These are phyloP conservation scores for Psilopsiagon aymara DNA, from an alignment of 2,113 vertebrate genomes.

Conservation along the genomic window DNA sequence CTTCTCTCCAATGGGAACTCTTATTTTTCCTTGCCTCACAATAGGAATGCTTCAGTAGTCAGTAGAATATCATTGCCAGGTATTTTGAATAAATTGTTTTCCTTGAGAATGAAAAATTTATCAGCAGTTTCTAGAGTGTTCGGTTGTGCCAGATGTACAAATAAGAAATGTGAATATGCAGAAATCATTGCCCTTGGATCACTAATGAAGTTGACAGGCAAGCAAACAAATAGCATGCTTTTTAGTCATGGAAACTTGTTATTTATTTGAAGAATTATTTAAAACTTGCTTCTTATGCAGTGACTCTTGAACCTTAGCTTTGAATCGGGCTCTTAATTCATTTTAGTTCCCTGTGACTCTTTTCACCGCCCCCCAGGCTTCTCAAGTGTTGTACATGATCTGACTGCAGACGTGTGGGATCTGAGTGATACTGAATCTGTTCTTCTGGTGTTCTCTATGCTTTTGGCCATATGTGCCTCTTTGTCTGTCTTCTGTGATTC, in stretches of 20 bases:
- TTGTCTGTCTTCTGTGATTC: conserved; percentile 37
- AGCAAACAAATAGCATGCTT: conserved; percentile 58
- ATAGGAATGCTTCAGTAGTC: conserved; percentile 42
- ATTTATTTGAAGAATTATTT: conserved; percentile 67
- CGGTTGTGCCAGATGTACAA: conserved; percentile 68
- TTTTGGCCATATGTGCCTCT: conserved; percentile 46
- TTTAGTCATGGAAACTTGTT: conserved; percentile 65
- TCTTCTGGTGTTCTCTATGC: conserved; percentile 14
- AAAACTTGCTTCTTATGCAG: conserved; percentile 46
- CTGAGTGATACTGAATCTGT: background rate
- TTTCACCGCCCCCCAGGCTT: background rate
- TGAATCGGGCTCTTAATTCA: conserved; percentile 49
- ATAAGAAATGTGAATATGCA: conserved; percentile 68
- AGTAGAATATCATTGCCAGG: conserved; percentile 64
- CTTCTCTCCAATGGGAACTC: background rate
- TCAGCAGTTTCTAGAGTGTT: conserved; percentile 69
- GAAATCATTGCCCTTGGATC: conserved; percentile 71
- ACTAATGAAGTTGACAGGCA: conserved; percentile 73
- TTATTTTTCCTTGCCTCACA: conserved; percentile 36
- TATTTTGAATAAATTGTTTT: conserved; percentile 72
- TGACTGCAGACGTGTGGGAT: conserved; percentile 37
- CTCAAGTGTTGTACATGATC: background rate
- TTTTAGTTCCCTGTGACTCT: conserved; percentile 42
- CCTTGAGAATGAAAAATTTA: conserved; percentile 40
- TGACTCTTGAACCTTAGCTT: conserved; percentile 53